Base-by-base conservation (phyloP, 1,140 invertebrate genomes). In the Drosophila busckii region DNA sequence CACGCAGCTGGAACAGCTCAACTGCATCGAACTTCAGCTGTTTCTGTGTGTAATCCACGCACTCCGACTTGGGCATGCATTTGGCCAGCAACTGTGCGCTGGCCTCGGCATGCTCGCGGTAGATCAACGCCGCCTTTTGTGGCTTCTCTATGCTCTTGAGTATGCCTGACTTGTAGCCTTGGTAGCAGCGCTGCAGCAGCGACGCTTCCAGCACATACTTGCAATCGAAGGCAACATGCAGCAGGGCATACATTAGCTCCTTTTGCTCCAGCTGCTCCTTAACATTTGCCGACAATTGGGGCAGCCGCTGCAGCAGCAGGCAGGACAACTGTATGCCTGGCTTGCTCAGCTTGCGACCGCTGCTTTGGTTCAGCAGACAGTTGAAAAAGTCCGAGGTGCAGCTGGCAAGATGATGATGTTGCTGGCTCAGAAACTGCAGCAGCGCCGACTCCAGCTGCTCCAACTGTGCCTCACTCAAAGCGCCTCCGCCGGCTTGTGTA, bases 101-200 rank as follows among this genome's bases (percentile, higher is more conserved):
- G 22, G 89, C 87, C 40, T 87, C 73, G 16, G 89, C 88, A 53
- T 89, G 88, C 50, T 88, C 88, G 16, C 89, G 70, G 46, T 92
- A 91, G 32, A 92, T 89, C 60, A 91, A 89, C 0, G 90, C 90
- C 0, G 90, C 90, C 88, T 92, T 92, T 42, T 91, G 90, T 1
- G 91, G 91, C 67, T 92, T 92, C 66, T 91, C 90, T 9, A 92
- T 85, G 38, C 89, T 87, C 84, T 92, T 92, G 38, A 87, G 75
- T 20, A 92, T 89, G 56, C 89, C 90, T 9, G 88, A 84, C 75
- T 91, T 90, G 45, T 91, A 90, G 55, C 89, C 88, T 22, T 89
- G 85, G 75, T 89, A 92, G 59, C 91, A 87, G 16, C 62, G 87
- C 28, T 85, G 60, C 7, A 91, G 61, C 22, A 89, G 63, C 4